Evolutionary conservation across 2,113 vertebrate species (phyloP).

Genomic region (Hirundichthys speculiger): DNA sequence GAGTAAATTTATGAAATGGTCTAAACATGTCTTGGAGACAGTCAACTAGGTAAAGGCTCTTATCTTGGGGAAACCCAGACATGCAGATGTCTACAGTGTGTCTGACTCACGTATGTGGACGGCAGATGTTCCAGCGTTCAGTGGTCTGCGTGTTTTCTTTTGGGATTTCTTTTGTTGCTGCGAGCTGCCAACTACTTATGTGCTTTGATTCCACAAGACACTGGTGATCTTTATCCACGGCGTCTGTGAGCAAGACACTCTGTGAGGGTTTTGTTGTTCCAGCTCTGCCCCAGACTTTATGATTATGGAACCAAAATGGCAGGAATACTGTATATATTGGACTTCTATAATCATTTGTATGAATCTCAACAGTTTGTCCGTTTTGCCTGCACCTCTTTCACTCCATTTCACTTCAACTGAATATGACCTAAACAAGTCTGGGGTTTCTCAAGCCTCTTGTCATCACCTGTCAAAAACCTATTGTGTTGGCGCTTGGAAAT

Average conservation of each 20-base stretch:
- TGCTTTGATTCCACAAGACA: conserved; percentile 24
- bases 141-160: conserved; percentile 24
- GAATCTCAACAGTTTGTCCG: not conserved
- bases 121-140: conserved; percentile 46
- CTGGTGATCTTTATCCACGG: conserved; percentile 18
- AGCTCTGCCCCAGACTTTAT: conserved; percentile 16
- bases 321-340: conserved; percentile 11
- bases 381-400: conserved; percentile 2
- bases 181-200: conserved; percentile 40
- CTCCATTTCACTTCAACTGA: conserved; percentile 11
- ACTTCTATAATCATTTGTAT: conserved; percentile 5
- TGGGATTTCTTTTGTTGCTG: conserved; percentile 32
- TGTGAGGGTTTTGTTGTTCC: not conserved
- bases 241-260: conserved; percentile 25
- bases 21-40: conserved; percentile 1
- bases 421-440: conserved; percentile 16
- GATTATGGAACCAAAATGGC: conserved; percentile 32
- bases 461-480: not conserved
- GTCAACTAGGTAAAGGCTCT: conserved; percentile 6
- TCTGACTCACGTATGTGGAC: conserved; percentile 22
- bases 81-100: conserved; percentile 39
- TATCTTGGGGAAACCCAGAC: conserved; percentile 4
- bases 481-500: conserved; percentile 2
- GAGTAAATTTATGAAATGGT: not conserved
- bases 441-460: conserved; percentile 19